These are phyloP conservation scores for Malacosoma neustria DNA, from an alignment of 2,888 invertebrate species.

Conservation along the genomic window DNA sequence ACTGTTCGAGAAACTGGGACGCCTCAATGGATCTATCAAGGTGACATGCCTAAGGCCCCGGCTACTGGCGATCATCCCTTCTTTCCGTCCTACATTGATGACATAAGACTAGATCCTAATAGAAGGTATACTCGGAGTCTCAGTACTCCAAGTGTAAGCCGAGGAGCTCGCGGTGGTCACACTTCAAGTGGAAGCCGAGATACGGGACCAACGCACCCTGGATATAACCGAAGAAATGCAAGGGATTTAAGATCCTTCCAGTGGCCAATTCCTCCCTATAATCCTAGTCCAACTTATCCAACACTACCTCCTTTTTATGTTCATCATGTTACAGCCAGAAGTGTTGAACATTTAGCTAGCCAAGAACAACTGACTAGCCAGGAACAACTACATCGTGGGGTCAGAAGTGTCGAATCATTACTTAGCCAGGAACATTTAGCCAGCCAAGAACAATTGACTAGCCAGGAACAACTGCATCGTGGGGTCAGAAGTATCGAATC, in stretches of 20 bases:
- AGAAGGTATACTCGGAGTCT: slow-evolving; percentile 13
- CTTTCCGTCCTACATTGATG: slow-evolving; percentile 12
- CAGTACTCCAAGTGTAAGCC: slow-evolving; percentile 19
- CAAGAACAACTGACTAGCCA: slow-evolving; percentile 6
- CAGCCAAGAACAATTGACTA: slow-evolving; percentile 3
- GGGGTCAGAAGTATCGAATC: background rate
- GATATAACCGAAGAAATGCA: slow-evolving; percentile 34
- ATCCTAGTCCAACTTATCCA: background rate
- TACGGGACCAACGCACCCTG: slow-evolving; percentile 33
- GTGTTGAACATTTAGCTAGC: slow-evolving; percentile 1
- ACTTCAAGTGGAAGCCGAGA: slow-evolving; percentile 21
- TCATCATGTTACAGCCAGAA: background rate
- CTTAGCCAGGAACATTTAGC: slow-evolving; percentile 3
- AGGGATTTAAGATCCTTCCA: slow-evolving; percentile 14
- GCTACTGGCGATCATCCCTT: slow-evolving; percentile 11
- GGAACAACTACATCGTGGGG: background rate
- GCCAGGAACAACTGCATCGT: background rate
- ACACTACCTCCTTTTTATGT: background rate
- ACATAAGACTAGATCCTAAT: slow-evolving; percentile 9
- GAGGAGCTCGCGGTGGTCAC: slow-evolving; percentile 27
- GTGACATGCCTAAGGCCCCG: slow-evolving; percentile 8
- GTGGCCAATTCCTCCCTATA: slow-evolving; percentile 2
- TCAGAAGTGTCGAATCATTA: slow-evolving; percentile 1
- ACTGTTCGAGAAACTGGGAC: slow-evolving; percentile 17
- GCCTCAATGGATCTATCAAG: slow-evolving; percentile 7